These are phyloP conservation scores for Trichopoda pennipes DNA, from an alignment of 2,888 invertebrate genomes.

Conservation along the genomic window DNA sequence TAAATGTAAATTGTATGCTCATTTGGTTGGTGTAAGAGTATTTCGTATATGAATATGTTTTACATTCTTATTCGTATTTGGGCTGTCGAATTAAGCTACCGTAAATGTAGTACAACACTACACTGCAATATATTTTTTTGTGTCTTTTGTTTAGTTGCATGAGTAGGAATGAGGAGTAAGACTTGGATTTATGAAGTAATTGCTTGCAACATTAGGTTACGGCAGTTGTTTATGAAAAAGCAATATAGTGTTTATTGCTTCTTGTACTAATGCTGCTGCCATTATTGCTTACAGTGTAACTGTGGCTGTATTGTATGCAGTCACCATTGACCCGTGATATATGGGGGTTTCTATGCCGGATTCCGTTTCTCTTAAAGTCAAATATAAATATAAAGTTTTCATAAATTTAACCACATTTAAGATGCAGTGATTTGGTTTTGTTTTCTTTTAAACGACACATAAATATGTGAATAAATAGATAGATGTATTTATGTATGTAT, in stretches of 20 bases:
- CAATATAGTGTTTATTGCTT: slow-evolving; percentile 32
- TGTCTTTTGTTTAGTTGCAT: not conserved
- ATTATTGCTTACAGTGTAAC: slow-evolving; percentile 8
- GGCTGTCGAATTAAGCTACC: slow-evolving; percentile 59
- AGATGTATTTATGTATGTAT: too few relatives aligned
- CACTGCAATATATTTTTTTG: not conserved
- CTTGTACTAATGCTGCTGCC: slow-evolving; percentile 28
- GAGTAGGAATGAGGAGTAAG: not conserved
- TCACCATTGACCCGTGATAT: slow-evolving; percentile 64
- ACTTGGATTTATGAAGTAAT: slow-evolving; percentile 56
- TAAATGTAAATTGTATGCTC: slow-evolving; percentile 36
- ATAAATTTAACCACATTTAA: slow-evolving; percentile 60
- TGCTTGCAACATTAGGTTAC: slow-evolving; percentile 53
- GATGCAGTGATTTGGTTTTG: slow-evolving; percentile 62
- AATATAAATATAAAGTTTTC: slow-evolving; percentile 15
- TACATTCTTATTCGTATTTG: slow-evolving; percentile 49
- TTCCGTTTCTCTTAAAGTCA: slow-evolving; percentile 40
- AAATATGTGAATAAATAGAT: not conserved
- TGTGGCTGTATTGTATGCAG: slow-evolving; percentile 21
- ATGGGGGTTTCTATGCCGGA: slow-evolving; percentile 46
- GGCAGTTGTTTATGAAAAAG: slow-evolving; percentile 40
- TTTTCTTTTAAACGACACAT: slow-evolving; percentile 24
- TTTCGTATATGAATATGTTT: slow-evolving; percentile 14
- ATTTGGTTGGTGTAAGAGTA: slow-evolving; percentile 31
- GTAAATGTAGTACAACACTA: slow-evolving; percentile 23